Conservation (phyloP, 1,140 invertebrate species). For the Neodiprion virginianus region DNA sequence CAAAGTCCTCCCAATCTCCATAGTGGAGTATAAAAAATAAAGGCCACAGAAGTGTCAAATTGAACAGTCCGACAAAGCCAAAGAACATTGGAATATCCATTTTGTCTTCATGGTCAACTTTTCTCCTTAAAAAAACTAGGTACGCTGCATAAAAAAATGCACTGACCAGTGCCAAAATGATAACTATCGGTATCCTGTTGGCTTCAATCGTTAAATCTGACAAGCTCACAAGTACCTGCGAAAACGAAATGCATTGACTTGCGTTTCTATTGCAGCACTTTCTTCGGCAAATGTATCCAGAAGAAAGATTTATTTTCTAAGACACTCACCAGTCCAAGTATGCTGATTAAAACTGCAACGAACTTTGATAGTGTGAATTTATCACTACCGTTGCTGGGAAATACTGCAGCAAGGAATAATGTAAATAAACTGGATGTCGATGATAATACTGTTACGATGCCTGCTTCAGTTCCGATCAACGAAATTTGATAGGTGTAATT, state of each 20-base stretch:
- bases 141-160: slow-evolving; percentile 86
- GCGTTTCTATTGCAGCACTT: slow-evolving; percentile 6
- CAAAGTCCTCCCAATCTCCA: slow-evolving; percentile 77
- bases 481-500: slow-evolving; percentile 85
- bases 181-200: slow-evolving; percentile 71
- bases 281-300: slow-evolving; percentile 2
- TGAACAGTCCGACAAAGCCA: slow-evolving; percentile 89
- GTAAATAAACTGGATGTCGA: slow-evolving; percentile 87
- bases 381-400: slow-evolving; percentile 79
- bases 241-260: background rate
- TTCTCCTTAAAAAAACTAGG: slow-evolving; percentile 80
- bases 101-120: slow-evolving; percentile 86
- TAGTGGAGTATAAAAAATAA: slow-evolving; percentile 85
- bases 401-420: slow-evolving; percentile 79
- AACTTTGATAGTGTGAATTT: slow-evolving; percentile 84
- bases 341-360: slow-evolving; percentile 78
- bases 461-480: slow-evolving; percentile 75
- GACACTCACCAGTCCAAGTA: slow-evolving; percentile 76
- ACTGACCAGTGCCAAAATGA: slow-evolving; percentile 79
- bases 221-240: slow-evolving; percentile 72
- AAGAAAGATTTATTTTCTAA: slow-evolving; percentile 28
- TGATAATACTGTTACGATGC: slow-evolving; percentile 81
- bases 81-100: slow-evolving; percentile 92
- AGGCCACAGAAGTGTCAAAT: slow-evolving; percentile 83
- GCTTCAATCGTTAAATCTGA: slow-evolving; percentile 69